A percentile compares a stretch with the other conserved stretches of the same genome.
Conservation (phyloP, 2,113 vertebrate genomes). For the Chaenogobius annularis region DNA sequence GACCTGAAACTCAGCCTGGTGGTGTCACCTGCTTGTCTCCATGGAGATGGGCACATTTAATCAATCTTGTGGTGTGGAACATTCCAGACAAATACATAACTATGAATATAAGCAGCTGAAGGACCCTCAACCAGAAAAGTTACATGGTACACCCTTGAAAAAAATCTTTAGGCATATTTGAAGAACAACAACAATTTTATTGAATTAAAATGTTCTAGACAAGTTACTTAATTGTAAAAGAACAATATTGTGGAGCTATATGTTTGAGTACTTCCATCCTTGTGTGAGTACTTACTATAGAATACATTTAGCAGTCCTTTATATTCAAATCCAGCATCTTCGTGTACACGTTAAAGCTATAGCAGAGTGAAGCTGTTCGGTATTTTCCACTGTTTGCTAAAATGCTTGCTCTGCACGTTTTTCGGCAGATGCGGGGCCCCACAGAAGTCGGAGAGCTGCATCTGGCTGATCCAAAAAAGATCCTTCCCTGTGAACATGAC, state of each 20-base stretch:
- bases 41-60: not conserved
- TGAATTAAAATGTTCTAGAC: too few relatives aligned
- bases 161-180: too few relatives aligned
- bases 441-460: conserved; percentile 63
- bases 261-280: not conserved
- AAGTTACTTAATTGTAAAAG: not conserved
- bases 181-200: too few relatives aligned
- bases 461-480: conserved; percentile 59
- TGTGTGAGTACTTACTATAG: not conserved
- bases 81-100: not conserved
- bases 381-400: conserved; percentile 45
- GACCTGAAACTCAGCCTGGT: not conserved
- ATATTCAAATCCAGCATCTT: conserved; percentile 1
- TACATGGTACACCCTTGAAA: not conserved
- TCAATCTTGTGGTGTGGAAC: not conserved
- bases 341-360: conserved; percentile 26
- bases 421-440: conserved; percentile 46
- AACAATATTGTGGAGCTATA: not conserved
- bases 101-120: not conserved
- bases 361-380: conserved; percentile 25
- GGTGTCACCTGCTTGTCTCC: not conserved
- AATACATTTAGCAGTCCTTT: conserved; percentile 19
- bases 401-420: conserved; percentile 52
- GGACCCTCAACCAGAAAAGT: too few relatives aligned
- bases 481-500: conserved; percentile 53